Percentiles rank a stretch among this genome's conserved stretches.
These are phyloP conservation scores for Intellagama lesueurii DNA, from an alignment of 2,797 vertebrate species.

Conservation along the genomic window DNA sequence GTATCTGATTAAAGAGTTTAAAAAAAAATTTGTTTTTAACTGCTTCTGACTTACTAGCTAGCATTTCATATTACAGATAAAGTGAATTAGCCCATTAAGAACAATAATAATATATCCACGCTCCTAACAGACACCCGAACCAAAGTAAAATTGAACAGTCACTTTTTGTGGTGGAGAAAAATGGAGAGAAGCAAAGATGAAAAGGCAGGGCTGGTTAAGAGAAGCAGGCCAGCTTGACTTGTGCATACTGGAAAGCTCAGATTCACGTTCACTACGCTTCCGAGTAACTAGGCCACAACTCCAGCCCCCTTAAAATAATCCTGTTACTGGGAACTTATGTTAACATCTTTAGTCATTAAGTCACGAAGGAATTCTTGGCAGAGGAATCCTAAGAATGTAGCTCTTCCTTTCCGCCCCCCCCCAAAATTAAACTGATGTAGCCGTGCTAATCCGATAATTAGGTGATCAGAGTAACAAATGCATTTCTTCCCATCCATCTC, in stretches of 20 bases:
- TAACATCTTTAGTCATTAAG: slow-evolving; percentile 27
- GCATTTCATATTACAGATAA: not conserved
- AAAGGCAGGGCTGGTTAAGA: not conserved
- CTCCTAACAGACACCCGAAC: not conserved
- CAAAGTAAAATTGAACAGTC: not conserved
- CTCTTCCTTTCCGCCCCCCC: slow-evolving; percentile 12
- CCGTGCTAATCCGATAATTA: not conserved
- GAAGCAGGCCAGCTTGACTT: not conserved
- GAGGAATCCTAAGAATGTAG: slow-evolving; percentile 7
- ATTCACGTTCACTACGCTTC: not conserved
- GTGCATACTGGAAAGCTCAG: not conserved
- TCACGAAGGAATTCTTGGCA: slow-evolving; percentile 14
- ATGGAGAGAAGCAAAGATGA: not conserved
- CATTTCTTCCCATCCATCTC: slow-evolving; percentile 10
- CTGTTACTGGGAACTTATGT: slow-evolving; percentile 39
- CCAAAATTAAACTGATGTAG: slow-evolving; percentile 16
- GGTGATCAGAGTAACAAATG: slow-evolving; percentile 41
- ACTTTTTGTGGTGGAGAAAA: not conserved
- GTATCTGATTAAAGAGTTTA: not conserved
- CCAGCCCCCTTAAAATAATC: not conserved
- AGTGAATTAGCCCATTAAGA: not conserved
- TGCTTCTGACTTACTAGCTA: not conserved
- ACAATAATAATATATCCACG: not conserved
- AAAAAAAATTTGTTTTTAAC: not conserved
- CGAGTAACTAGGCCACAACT: not conserved